Evolutionary conservation across 2,888 invertebrate species (phyloP).

Genomic region (Hydropsyche betteni): DNA sequence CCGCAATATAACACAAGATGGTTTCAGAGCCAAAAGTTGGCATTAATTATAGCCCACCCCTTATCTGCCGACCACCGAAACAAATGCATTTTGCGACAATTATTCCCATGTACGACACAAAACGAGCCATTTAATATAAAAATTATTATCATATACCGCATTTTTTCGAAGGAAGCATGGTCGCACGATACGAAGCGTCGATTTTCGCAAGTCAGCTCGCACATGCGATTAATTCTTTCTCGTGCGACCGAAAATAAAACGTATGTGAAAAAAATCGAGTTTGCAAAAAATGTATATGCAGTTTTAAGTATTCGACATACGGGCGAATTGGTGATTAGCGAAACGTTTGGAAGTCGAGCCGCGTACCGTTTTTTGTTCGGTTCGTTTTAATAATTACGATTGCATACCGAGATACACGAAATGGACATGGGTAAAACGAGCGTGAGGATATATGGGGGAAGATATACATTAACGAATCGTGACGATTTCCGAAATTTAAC

Average conservation of each 20-base stretch:
- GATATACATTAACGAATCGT: neutral
- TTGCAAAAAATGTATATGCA: too few species aligned
- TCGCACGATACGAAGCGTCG: too few species aligned
- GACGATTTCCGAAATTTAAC: neutral
- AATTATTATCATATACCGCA: too few species aligned
- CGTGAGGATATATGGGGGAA: conserved; percentile 35
- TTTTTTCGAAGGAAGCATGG: too few species aligned
- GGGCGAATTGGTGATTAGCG: conserved; percentile 43
- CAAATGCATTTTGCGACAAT: conserved; percentile 41
- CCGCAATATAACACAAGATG: conserved; percentile 49
- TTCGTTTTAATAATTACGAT: conserved; percentile 43
- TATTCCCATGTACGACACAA: conserved; percentile 14
- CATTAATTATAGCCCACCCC: conserved; percentile 47
- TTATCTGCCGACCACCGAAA: conserved; percentile 46
- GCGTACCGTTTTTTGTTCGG: conserved; percentile 33
- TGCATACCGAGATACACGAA: conserved; percentile 40
- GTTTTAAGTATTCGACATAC: conserved; percentile 36
- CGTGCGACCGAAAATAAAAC: too few species aligned
- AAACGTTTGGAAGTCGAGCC: conserved; percentile 41
- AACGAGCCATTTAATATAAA: too few species aligned
- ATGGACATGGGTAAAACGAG: neutral
- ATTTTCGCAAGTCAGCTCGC: too few species aligned
- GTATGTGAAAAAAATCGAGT: too few species aligned
- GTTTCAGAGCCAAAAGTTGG: conserved; percentile 48
- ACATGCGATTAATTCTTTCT: too few species aligned